Evolutionary conservation across 2,797 vertebrate genomes (phyloP).

Genomic region (Rhynchonycteris naso): DNA sequence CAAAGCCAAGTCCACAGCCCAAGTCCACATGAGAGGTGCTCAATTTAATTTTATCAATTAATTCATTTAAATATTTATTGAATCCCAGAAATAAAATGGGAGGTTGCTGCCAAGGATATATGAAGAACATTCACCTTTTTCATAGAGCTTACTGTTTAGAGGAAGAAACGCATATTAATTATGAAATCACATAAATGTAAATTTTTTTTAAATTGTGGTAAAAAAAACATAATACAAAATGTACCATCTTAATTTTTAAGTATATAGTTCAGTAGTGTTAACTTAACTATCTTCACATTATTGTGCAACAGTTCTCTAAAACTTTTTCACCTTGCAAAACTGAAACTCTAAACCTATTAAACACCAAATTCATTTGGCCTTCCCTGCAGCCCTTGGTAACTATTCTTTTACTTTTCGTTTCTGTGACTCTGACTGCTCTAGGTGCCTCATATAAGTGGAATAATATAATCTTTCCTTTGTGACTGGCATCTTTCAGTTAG

Average conservation of each 20-base stretch:
- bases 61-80: not conserved
- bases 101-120: not conserved
- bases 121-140: not conserved
- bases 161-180: not conserved
- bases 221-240: not conserved
- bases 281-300: not conserved
- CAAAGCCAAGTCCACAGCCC: not conserved
- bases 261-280: not conserved
- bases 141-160: not conserved
- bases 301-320: not conserved
- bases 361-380: not conserved
- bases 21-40: not conserved
- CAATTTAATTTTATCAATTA: not conserved
- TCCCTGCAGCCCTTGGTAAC: not conserved
- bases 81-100: not conserved
- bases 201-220: not conserved
- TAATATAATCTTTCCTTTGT: not conserved
- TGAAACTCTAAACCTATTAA: not conserved
- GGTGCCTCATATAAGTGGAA: not conserved
- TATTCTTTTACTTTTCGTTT: not conserved
- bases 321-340: not conserved
- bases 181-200: not conserved
- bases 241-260: not conserved
- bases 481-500: not conserved
- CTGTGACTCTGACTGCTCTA: not conserved